A percentile compares a stretch with the other conserved stretches of the same genome.
Evolutionary conservation across 2,888 invertebrate genomes (phyloP).

Genomic region (Achlya flavicornis): DNA sequence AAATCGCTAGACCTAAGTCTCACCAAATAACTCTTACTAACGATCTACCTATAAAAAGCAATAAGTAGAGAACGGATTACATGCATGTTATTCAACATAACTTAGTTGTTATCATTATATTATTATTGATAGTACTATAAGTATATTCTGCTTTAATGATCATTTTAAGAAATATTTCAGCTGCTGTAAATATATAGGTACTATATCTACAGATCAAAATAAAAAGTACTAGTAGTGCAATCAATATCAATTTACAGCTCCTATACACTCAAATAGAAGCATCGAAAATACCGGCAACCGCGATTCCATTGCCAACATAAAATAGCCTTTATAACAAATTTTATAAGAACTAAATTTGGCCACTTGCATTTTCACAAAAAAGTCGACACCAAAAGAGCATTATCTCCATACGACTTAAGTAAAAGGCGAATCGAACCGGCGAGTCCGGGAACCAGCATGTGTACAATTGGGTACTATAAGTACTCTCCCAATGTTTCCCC

Average conservation of each 20-base stretch:
- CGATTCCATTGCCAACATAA: neutral
- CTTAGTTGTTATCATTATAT: too few species aligned
- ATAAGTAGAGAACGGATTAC: too few species aligned
- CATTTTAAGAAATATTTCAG: too few species aligned
- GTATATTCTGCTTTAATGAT: too few species aligned
- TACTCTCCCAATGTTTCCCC: slow-evolving; percentile 42
- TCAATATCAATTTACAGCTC: slow-evolving; percentile 4
- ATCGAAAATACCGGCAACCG: neutral
- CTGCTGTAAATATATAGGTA: too few species aligned
- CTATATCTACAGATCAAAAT: neutral
- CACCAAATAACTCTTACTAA: too few species aligned
- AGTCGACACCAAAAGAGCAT: slow-evolving; percentile 65
- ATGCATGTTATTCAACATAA: too few species aligned
- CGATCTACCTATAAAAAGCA: too few species aligned
- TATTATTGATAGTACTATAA: too few species aligned
- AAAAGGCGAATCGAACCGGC: slow-evolving; percentile 51
- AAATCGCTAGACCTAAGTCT: too few species aligned
- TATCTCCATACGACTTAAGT: slow-evolving; percentile 54
- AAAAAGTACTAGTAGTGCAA: neutral
- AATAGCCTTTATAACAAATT: neutral
- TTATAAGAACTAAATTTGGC: neutral
- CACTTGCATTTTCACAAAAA: slow-evolving; percentile 21
- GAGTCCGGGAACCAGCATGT: slow-evolving; percentile 64
- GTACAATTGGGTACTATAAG: slow-evolving; percentile 71
- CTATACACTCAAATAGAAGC: neutral